Evolutionary conservation across 1,140 invertebrate species (phyloP).

Genomic region (Nephila pilipes): DNA sequence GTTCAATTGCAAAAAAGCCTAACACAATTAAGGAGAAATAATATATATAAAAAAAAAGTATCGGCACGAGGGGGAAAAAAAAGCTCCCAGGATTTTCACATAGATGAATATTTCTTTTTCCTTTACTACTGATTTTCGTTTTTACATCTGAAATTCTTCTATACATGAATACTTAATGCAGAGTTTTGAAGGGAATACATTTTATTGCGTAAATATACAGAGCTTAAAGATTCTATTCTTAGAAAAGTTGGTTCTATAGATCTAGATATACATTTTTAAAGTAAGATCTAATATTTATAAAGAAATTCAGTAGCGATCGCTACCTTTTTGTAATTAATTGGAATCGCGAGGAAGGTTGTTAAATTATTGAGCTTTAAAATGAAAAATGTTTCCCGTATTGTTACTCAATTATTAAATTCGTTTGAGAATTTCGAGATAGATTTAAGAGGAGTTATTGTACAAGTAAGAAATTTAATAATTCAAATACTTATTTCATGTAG

Average conservation of each 20-base stretch:
- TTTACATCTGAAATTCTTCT: neutral
- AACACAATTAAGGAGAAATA: neutral
- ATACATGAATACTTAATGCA: constrained; percentile 15
- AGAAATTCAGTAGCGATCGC: too few relatives aligned
- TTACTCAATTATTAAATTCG: neutral
- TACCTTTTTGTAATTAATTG: neutral
- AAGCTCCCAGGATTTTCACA: too few relatives aligned
- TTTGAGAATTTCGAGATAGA: neutral
- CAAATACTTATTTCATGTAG: too few relatives aligned
- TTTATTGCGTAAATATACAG: neutral
- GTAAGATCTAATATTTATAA: neutral
- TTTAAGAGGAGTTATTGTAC: neutral
- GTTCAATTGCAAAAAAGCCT: neutral
- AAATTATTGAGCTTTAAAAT: neutral
- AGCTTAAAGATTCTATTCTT: constrained; percentile 8
- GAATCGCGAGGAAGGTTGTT: neutral
- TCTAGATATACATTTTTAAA: neutral
- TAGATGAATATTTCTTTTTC: neutral
- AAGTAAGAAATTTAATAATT: too few relatives aligned
- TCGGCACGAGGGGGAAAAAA: neutral
- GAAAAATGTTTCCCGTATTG: neutral
- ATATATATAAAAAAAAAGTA: neutral
- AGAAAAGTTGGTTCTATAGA: neutral
- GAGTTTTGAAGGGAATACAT: neutral
- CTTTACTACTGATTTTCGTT: neutral